Percentiles rank a stretch among this genome's conserved stretches.
These are phyloP conservation scores for Venustaconcha ellipsiformis DNA, from an alignment of 1,140 invertebrate species.

Conservation along the genomic window DNA sequence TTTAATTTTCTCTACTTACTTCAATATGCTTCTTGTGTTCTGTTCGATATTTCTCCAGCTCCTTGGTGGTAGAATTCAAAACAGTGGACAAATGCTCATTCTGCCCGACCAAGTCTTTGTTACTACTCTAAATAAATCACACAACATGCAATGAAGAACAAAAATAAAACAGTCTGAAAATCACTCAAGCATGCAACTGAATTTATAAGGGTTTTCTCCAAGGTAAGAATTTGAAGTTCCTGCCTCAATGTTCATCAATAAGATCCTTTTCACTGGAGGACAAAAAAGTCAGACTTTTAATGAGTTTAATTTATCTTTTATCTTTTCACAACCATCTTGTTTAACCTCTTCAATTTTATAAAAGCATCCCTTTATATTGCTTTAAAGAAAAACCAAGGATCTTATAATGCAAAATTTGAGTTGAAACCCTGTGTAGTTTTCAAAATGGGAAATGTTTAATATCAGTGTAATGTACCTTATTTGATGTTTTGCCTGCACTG, in stretches of 20 bases:
- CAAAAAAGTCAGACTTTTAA: neutral
- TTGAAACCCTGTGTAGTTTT: too few relatives aligned
- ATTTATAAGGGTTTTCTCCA: neutral
- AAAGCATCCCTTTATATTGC: too few relatives aligned
- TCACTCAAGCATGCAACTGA: conserved; percentile 8
- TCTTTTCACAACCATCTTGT: too few relatives aligned
- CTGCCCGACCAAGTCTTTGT: conserved; percentile 41
- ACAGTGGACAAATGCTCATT: conserved; percentile 43
- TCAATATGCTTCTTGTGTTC: conserved; percentile 3
- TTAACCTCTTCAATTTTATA: too few relatives aligned
- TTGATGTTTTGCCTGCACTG: too few relatives aligned
- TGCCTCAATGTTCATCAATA: neutral
- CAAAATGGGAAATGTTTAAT: too few relatives aligned
- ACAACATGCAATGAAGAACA: too few relatives aligned
- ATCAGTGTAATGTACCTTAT: too few relatives aligned
- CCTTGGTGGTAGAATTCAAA: conserved; percentile 27
- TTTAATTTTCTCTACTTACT: neutral
- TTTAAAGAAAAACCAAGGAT: too few relatives aligned
- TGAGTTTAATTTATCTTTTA: neutral
- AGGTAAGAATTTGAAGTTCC: neutral
- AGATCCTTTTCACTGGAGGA: neutral
- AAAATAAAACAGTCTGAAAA: neutral
- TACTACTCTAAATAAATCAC: conserved; percentile 34
- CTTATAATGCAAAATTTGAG: too few relatives aligned
- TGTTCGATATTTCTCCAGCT: conserved; percentile 33